Evolutionary conservation across 2,797 vertebrate genomes (phyloP).

Genomic region (Schizothorax lantsangensis): DNA sequence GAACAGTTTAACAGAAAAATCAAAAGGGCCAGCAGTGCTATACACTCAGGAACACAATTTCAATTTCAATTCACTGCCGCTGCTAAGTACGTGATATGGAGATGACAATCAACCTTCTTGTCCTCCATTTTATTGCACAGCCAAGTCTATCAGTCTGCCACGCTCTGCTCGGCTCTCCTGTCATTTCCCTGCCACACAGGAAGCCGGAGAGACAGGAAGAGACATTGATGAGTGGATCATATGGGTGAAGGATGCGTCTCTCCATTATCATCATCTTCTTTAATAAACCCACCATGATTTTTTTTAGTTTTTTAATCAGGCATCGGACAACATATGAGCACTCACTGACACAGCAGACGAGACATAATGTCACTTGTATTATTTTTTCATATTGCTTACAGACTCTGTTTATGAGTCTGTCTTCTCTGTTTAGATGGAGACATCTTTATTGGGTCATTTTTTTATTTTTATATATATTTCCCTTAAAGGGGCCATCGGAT

Average conservation of each 20-base stretch:
- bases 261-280: constrained; percentile 72
- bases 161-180: constrained; percentile 18
- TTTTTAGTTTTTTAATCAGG: constrained; percentile 64
- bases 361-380: constrained; percentile 40
- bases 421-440: neutral
- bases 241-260: constrained; percentile 50
- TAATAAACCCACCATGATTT: constrained; percentile 72
- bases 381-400: constrained; percentile 18
- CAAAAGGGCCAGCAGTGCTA: constrained; percentile 73
- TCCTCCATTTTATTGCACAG: constrained; percentile 28
- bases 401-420: neutral
- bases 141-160: constrained; percentile 5
- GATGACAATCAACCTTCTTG: constrained; percentile 74
- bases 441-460: neutral
- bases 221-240: constrained; percentile 37
- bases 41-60: constrained; percentile 78
- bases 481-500: no score
- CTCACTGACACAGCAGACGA: constrained; percentile 74
- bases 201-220: constrained; percentile 23
- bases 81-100: constrained; percentile 75
- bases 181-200: constrained; percentile 33
- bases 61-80: constrained; percentile 77
- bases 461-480: neutral
- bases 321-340: constrained; percentile 72
- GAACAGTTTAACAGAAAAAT: constrained; percentile 70